Evolutionary conservation across 2,888 invertebrate genomes (phyloP), one percentile per base, ranked within the genome.

Genomic region (Lamproptera curius): DNA sequence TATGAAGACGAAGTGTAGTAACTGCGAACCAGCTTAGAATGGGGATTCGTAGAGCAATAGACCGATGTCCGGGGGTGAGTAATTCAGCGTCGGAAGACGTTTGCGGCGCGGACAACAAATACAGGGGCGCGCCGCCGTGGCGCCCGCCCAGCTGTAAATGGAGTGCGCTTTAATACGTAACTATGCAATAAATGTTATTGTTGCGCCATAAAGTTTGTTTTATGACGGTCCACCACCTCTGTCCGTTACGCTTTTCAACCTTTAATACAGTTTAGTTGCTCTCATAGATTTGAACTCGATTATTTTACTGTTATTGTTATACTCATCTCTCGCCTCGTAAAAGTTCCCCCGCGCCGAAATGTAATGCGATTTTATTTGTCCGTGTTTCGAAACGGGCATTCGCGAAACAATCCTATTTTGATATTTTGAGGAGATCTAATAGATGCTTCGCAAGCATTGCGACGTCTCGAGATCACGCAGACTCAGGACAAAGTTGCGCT

Each of bases 121-220:
- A 65, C 67, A 59, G 69, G 67, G 65, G 61, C 59, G 48, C 59
- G 74, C 65, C 72, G 55, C 61, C 58, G 59, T 62, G 78, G 67
- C 82, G 76, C 71, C 76, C 69, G 64, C 68, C 65, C 69, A 68
- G 67, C 76, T 76, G 73, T 77, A 81, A 84, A 82, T 78, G 74
- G 72, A 77, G 67, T 74, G 65, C 71, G 71, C 77, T 80, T 82
- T 83, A 83, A 85, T 84, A 79, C 75, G 70, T 73, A 70, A 81
- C 80, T 80, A 79, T 76, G 79, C 76, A 77, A 83, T 85, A 82
- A 83, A 84, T 84, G 83, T 83, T 85, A 84, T 85, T 84, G 83
- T 84, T 81, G 31, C 78, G 80, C 75, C 80, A 80, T 84, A 84
- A 84, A 86, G 65, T 77, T 81, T 74, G 76, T 79, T 83, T 83